phyloP scores from a whole-genome alignment of 1,140 invertebrate species.

The Drosophila asahinai region DNA sequence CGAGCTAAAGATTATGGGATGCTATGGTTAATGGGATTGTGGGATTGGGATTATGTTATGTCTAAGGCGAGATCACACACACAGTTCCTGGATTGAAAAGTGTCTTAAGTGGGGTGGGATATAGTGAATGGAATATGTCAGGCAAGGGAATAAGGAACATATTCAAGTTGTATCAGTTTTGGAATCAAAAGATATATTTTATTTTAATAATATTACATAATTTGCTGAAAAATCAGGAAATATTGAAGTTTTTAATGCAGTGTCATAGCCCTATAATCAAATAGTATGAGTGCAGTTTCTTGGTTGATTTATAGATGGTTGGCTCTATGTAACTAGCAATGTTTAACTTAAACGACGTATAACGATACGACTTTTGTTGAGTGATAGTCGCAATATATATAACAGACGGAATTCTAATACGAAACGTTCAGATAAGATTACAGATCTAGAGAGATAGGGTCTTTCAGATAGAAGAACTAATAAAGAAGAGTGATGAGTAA shows the following conservation, averaged over 20 bases:
- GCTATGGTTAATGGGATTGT: constrained; percentile 25
- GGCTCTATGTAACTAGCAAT: too few species aligned
- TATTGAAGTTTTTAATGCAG: too few species aligned
- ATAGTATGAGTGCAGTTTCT: too few species aligned
- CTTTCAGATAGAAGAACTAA: constrained; percentile 4
- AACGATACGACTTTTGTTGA: neutral
- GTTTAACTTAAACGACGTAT: too few species aligned
- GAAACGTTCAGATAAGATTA: constrained; percentile 24
- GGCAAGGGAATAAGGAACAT: too few species aligned
- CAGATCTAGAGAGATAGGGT: constrained; percentile 25
- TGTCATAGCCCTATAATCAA: too few species aligned
- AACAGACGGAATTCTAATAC: neutral
- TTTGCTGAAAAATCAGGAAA: too few species aligned
- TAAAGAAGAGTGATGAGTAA: constrained; percentile 9
- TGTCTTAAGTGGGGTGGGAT: neutral
- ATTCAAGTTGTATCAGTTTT: too few species aligned
- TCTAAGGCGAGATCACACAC: neutral
- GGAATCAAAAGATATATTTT: too few species aligned
- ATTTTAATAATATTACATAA: too few species aligned
- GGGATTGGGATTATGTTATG: constrained; percentile 21
- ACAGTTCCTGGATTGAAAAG: constrained; percentile 17
- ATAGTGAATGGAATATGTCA: too few species aligned
- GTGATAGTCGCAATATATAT: neutral
- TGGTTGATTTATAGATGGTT: too few species aligned
- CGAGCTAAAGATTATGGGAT: constrained; percentile 31